phyloP scores from a whole-genome alignment of 2,888 invertebrate species.

The Lampropteryx suffumata region DNA sequence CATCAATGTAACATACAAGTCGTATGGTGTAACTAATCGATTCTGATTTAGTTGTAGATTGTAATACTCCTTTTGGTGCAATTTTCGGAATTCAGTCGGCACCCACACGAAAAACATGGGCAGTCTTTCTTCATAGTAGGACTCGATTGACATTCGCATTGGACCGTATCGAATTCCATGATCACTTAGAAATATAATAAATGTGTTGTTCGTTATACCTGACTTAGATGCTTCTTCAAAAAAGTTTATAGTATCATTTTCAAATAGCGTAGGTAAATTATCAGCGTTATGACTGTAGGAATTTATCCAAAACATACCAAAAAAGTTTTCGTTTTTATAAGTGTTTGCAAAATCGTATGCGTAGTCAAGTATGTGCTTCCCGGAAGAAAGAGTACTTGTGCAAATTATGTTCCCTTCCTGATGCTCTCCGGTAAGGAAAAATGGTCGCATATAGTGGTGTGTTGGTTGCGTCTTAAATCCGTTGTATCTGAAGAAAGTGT shows the following conservation, averaged over 20 bases:
- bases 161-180: slow-evolving; percentile 89
- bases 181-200: slow-evolving; percentile 89
- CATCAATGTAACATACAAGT: slow-evolving; percentile 86
- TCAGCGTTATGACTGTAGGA: slow-evolving; percentile 87
- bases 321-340: slow-evolving; percentile 84
- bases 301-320: slow-evolving; percentile 90
- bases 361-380: slow-evolving; percentile 86
- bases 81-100: slow-evolving; percentile 83
- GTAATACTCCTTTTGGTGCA: slow-evolving; percentile 77
- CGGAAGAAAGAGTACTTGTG: slow-evolving; percentile 76
- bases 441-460: slow-evolving; percentile 91
- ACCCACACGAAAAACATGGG: slow-evolving; percentile 88
- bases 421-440: slow-evolving; percentile 85
- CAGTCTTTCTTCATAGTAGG: slow-evolving; percentile 89
- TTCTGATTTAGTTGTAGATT: slow-evolving; percentile 85
- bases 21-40: slow-evolving; percentile 88
- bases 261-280: slow-evolving; percentile 85
- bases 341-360: slow-evolving; percentile 84
- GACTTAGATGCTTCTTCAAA: slow-evolving; percentile 76
- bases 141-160: slow-evolving; percentile 85
- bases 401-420: slow-evolving; percentile 63
- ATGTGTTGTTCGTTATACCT: slow-evolving; percentile 84
- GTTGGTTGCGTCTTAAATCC: slow-evolving; percentile 88
- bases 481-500: slow-evolving; percentile 84
- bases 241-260: slow-evolving; percentile 80